Evolutionary conservation across 1,140 invertebrate species (phyloP), one percentile per base, ranked within the genome.

Genomic region (Antheraea pernyi): DNA sequence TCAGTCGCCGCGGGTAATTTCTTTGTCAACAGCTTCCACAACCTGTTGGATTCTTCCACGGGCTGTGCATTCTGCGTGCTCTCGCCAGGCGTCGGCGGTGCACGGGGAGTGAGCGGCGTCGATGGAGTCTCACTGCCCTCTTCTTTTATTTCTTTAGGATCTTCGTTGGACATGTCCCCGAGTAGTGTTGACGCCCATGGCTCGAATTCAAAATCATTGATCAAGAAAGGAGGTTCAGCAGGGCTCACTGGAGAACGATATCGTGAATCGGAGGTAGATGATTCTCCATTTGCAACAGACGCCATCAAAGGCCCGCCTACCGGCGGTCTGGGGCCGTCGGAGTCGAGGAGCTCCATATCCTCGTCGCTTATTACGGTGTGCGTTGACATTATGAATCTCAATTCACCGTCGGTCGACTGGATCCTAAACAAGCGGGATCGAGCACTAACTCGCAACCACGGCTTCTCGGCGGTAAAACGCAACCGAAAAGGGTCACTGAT

Each of bases 341-440:
- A 83, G 39, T 91, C 91, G 19, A 91, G 75, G n/a, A 92, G 79
- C 65, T 89, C 88, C 36, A 90, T 79, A 42, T 94, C 94, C 65
- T 94, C 93, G 75, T 94, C 94, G 46, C 91, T 92, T 92, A 93
- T 85, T 66, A 99, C 96, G 63, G 97, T 97, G 91, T 98, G 97
- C 60, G 97, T 97, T 61, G 97, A 97, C 96, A 98, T 98, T 71
- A 99, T 97, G 89, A 98, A 98, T 83, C 98, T 97, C 66, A 94
- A 93, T 73, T 97, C 96, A 72, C 93, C 94, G 67, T 94, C 94
- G 71, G 95, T 94, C 59, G 94, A 93, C 84, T 95, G 96, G 37
- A 94, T 94, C 79, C 95, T 95, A 85, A 98, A 98, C 71, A 97
- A 92, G 92, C 96, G 97, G 78, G 97, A 97, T 88, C 97, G 97